Percentiles rank a stretch among this genome's conserved stretches.
These are phyloP conservation scores for Teleogryllus oceanicus DNA, from an alignment of 2,888 invertebrate genomes.

Conservation along the genomic window DNA sequence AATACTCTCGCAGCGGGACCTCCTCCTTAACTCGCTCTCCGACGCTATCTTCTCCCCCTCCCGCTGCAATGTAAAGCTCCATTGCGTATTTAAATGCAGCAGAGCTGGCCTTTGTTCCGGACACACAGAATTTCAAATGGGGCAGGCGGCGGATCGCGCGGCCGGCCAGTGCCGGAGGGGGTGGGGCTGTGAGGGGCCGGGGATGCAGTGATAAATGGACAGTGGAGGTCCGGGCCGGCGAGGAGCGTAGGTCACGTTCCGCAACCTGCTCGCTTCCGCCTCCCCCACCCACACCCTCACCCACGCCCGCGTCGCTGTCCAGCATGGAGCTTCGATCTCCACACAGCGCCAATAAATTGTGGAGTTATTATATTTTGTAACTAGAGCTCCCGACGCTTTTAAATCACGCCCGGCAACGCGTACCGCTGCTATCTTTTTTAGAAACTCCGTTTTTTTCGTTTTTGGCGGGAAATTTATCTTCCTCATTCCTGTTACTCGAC, in stretches of 20 bases:
- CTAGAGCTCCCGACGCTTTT: background rate
- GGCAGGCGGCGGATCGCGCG: too few species aligned
- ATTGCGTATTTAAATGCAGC: too few species aligned
- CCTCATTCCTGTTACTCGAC: background rate
- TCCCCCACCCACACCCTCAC: too few species aligned
- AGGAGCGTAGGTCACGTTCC: background rate
- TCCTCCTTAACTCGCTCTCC: background rate
- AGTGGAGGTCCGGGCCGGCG: background rate
- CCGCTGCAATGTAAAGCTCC: too few species aligned
- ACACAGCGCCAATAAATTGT: background rate
- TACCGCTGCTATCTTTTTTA: too few species aligned
- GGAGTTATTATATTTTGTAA: constrained; percentile 18
- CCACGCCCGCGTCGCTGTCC: too few species aligned
- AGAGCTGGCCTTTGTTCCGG: too few species aligned
- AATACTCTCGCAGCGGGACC: background rate
- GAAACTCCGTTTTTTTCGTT: background rate
- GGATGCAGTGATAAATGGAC: background rate
- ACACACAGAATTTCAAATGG: too few species aligned
- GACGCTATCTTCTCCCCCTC: too few species aligned
- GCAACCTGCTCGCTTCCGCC: background rate
- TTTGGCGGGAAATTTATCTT: background rate
- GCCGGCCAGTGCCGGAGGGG: too few species aligned
- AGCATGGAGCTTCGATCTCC: background rate
- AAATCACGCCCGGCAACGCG: background rate
- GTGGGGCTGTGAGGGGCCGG: too few species aligned